Percentiles rank a stretch among this genome's conserved stretches.
phyloP scores from a whole-genome alignment of 2,888 invertebrate species.

The Yponomeuta sedellus region DNA sequence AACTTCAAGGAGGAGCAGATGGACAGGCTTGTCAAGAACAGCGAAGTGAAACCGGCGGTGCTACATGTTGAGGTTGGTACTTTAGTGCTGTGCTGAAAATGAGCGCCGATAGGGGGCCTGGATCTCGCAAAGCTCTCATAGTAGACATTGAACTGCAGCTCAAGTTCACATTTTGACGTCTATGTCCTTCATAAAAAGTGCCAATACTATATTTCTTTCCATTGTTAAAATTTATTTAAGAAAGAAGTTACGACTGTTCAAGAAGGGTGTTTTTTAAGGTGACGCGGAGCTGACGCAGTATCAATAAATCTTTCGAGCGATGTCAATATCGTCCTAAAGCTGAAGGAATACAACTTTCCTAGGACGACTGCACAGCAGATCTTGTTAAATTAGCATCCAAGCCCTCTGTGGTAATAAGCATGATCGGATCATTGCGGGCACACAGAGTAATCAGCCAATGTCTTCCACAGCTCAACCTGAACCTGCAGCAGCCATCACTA shows the following conservation, averaged over 20 bases:
- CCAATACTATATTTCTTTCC: too few species aligned
- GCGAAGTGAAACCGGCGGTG: slow-evolving; percentile 74
- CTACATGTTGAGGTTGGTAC: slow-evolving; percentile 69
- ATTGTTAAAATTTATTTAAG: too few species aligned
- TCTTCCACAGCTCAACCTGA: slow-evolving; percentile 72
- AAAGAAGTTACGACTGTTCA: too few species aligned
- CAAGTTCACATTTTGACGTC: too few species aligned
- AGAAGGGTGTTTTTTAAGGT: too few species aligned
- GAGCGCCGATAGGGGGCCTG: background rate
- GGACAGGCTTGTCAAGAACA: slow-evolving; percentile 73
- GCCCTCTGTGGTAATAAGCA: too few species aligned
- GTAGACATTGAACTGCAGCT: background rate
- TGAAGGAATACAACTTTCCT: too few species aligned
- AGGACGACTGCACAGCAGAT: background rate
- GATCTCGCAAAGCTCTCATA: background rate
- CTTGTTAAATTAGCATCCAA: too few species aligned
- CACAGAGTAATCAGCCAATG: background rate
- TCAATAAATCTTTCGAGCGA: too few species aligned
- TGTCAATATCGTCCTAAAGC: too few species aligned
- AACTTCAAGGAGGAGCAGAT: slow-evolving; percentile 86
- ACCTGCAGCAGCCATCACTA: slow-evolving; percentile 82
- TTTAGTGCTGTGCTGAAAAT: slow-evolving; percentile 3
- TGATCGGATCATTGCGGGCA: background rate
- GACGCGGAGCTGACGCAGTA: too few species aligned
- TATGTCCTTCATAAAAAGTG: too few species aligned